Evolutionary conservation across 2,113 vertebrate genomes (phyloP), one percentile per base, ranked within the genome.

Genomic region (Menidia beryllina): DNA sequence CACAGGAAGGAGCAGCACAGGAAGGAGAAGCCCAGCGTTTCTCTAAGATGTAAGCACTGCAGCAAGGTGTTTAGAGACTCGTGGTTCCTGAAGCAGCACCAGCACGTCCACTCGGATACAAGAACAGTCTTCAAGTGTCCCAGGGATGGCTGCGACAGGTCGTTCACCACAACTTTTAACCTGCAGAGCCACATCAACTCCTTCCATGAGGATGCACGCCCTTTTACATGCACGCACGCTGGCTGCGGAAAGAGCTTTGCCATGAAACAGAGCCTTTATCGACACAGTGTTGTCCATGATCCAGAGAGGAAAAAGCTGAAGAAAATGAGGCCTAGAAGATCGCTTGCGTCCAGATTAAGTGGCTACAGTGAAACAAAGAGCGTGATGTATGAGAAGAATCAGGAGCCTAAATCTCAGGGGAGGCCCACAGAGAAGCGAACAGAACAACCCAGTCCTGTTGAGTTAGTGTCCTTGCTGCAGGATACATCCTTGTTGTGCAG

Each of bases 131-230:
- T 72, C 12, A 75, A 43, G 8, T 99, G 98, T 15, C 96, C 95
- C 0, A 84, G 93, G 34, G 95, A 95, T 0, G 90, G 88, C 75
- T 99, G 98, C 13, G 75, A 66, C 2, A 88, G 97, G n/a, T 95
- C 97, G 0, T 99, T 95, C 82, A 98, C 96, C 7, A 98, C 95
- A 0, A 0, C 84, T 6, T 99, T 97, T 79, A 98, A 96, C 75
- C 94, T 99, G 75, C 95, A 96, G 88, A 96, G 92, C 85, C 97
- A 99, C 69, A 93, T 99, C 34, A 64, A 92, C 12, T 95, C 97
- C 12, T 98, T 97, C 77, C 97, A 99, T 0, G 94, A 98, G 58
- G 92, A 94, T 41, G 38, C 78, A 79, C 93, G 87, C 1, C 87
- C 93, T 0, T 97, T 96, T 59, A 15, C 63, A 39, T 99, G 98